Conservation (phyloP, 2,797 vertebrate genomes). For the Pseudochaenichthys georgianus region DNA sequence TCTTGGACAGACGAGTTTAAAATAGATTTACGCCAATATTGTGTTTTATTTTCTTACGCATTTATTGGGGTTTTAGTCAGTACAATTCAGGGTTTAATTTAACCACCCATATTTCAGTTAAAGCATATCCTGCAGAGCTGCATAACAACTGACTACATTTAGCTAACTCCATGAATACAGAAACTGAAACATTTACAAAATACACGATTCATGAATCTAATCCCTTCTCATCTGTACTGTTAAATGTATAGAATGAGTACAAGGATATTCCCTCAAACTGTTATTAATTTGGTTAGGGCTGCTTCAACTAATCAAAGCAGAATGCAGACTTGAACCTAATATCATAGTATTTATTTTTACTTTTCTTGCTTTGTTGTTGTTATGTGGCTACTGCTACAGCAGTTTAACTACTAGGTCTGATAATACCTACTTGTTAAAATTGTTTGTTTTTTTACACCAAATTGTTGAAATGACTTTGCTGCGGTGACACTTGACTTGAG, state of each 20-base stretch:
- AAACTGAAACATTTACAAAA: background rate
- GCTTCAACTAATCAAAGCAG: background rate
- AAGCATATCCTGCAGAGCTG: background rate
- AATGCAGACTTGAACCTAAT: background rate
- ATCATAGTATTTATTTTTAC: background rate
- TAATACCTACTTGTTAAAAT: background rate
- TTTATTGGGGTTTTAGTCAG: no score
- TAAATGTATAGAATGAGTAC: background rate
- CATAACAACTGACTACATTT: background rate
- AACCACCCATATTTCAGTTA: no score
- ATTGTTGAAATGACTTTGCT: background rate
- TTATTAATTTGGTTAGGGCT: background rate
- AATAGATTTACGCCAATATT: no score
- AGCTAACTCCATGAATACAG: background rate
- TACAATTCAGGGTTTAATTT: no score
- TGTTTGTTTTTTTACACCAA: background rate
- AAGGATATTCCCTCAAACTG: background rate
- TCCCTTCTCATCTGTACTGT: background rate
- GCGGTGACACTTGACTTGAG: background rate
- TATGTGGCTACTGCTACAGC: background rate
- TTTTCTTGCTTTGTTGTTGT: background rate
- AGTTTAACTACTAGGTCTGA: background rate
- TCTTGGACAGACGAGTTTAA: no score
- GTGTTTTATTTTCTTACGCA: no score
- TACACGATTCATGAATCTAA: background rate